A percentile compares a stretch with the other conserved stretches of the same genome.
Evolutionary conservation across 2,888 invertebrate species (phyloP).

Genomic region (Camptogramma bilineatum): DNA sequence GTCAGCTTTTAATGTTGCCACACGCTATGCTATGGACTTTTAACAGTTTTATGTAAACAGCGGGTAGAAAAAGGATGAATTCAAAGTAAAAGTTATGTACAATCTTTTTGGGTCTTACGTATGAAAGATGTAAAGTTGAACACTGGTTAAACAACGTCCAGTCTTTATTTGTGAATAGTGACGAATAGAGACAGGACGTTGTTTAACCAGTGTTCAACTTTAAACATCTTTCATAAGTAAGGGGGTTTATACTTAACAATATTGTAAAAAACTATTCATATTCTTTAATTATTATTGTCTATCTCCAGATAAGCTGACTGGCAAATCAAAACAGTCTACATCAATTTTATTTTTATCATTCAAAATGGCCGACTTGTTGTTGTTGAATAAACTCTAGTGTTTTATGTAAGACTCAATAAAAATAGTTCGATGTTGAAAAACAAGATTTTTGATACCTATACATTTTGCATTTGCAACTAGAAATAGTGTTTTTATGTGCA

Average conservation of each 20-base stretch:
- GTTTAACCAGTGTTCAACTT: no score
- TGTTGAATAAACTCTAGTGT: slow-evolving; percentile 14
- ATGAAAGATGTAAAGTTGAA: no score
- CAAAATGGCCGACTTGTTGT: slow-evolving; percentile 33
- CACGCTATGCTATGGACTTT: background rate
- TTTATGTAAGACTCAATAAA: slow-evolving; percentile 17
- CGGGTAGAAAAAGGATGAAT: no score
- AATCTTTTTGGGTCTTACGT: no score
- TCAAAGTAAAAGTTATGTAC: no score
- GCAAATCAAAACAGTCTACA: slow-evolving; percentile 15
- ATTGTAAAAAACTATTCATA: no score
- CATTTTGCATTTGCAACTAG: background rate
- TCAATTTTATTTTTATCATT: slow-evolving; percentile 28
- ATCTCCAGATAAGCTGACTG: slow-evolving; percentile 1
- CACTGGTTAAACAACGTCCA: no score
- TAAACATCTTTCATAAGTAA: no score
- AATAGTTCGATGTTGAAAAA: slow-evolving; percentile 24
- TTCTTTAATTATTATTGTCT: background rate
- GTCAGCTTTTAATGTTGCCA: slow-evolving; percentile 28
- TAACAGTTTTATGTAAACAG: background rate
- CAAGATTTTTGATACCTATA: slow-evolving; percentile 23
- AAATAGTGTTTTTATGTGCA: background rate
- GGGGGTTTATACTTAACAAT: no score
- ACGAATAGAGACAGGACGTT: no score
- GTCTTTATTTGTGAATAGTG: no score